Evolutionary conservation across 2,797 vertebrate species (phyloP).

Genomic region (Poeciliopsis paucimaculata): DNA sequence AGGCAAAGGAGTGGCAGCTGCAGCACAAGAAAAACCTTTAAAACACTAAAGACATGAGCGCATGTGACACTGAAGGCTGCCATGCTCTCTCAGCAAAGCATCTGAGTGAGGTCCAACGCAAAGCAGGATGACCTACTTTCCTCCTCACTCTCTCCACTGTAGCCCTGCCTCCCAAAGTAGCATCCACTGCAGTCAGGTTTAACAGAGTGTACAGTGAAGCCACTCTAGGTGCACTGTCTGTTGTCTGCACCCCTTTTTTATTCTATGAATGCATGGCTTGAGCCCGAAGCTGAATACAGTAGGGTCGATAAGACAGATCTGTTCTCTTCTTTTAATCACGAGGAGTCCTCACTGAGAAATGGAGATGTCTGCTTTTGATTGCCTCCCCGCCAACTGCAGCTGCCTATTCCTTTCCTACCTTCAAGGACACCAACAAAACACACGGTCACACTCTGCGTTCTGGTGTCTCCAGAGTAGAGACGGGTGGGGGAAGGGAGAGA

Average conservation of each 20-base stretch:
- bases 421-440: conserved; percentile 56
- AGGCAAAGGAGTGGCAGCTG: background rate
- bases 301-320: background rate
- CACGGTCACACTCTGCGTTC: conserved; percentile 52
- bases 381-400: conserved; percentile 29
- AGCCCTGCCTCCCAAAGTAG: conserved; percentile 57
- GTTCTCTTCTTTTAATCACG: background rate
- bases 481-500: conserved; percentile 56
- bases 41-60: conserved; percentile 33
- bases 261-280: conserved; percentile 54
- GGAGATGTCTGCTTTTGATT: conserved; percentile 56
- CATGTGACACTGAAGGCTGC: conserved; percentile 51
- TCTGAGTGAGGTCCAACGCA: conserved; percentile 71
- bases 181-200: conserved; percentile 69
- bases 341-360: conserved; percentile 43
- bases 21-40: conserved; percentile 12
- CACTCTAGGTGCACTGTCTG: conserved; percentile 68
- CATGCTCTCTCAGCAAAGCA: conserved; percentile 60
- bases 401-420: conserved; percentile 41
- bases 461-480: conserved; percentile 40
- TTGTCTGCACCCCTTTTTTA: conserved; percentile 36
- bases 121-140: conserved; percentile 82
- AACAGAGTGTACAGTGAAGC: conserved; percentile 79
- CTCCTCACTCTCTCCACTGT: conserved; percentile 60
- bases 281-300: conserved; percentile 56